These are phyloP conservation scores for Hormaphis cornu DNA, from an alignment of 1,140 invertebrate genomes.

Conservation along the genomic window DNA sequence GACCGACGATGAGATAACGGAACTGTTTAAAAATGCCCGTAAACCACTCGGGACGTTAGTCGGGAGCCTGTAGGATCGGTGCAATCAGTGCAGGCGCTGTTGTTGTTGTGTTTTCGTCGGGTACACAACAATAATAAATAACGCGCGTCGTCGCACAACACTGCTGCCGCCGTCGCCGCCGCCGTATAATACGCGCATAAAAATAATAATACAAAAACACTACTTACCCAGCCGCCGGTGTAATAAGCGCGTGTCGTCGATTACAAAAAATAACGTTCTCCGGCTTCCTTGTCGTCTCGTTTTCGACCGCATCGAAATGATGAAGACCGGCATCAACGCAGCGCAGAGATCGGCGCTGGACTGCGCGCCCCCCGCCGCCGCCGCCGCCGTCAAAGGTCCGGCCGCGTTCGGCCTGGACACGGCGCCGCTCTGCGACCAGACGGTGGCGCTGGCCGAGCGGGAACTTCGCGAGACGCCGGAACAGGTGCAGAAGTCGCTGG, in stretches of 20 bases:
- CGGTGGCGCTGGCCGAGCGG: conserved; percentile 37
- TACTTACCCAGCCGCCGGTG: too few relatives aligned
- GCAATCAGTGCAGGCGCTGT: conserved; percentile 19
- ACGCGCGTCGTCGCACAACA: neutral
- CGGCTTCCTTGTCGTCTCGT: neutral
- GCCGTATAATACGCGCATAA: too few relatives aligned
- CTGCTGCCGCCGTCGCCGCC: too few relatives aligned
- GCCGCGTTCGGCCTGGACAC: conserved; percentile 26
- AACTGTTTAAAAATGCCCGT: conserved; percentile 13
- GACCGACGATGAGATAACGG: neutral
- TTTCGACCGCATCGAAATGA: neutral
- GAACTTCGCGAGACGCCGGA: conserved; percentile 47
- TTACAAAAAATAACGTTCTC: neutral
- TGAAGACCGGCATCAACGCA: neutral
- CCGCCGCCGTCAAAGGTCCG: neutral
- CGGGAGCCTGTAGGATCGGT: conserved; percentile 15
- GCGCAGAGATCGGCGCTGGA: neutral
- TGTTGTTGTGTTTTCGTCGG: too few relatives aligned
- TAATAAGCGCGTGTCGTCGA: too few relatives aligned
- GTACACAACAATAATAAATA: neutral
- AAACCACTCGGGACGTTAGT: neutral
- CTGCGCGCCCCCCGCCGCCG: neutral
- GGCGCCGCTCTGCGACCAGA: conserved; percentile 28
- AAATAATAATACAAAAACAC: too few relatives aligned
- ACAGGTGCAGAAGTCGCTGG: conserved; percentile 39